These are phyloP conservation scores for Mixornis gularis DNA, from an alignment of 2,113 vertebrate species.

Conservation along the genomic window DNA sequence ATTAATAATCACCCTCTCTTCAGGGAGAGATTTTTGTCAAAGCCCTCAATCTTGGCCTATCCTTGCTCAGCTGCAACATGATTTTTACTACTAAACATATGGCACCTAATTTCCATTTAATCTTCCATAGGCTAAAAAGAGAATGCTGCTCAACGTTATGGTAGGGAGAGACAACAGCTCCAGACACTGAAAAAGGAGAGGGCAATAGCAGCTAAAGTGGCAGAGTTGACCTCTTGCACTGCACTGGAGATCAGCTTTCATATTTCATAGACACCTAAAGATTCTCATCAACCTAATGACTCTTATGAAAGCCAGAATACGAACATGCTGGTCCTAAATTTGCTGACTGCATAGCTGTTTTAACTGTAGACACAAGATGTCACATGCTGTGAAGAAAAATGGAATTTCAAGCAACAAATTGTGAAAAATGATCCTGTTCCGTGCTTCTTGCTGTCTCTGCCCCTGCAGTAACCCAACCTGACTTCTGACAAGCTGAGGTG, in stretches of 20 bases:
- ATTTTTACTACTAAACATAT: neutral
- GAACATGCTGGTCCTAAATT: neutral
- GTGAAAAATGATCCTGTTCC: neutral
- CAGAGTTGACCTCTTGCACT: neutral
- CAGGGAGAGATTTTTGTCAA: neutral
- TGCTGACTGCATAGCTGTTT: neutral
- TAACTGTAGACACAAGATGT: neutral
- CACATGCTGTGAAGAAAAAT: neutral
- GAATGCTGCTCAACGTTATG: neutral
- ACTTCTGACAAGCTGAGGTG: neutral
- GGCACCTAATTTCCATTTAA: neutral
- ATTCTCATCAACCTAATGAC: neutral
- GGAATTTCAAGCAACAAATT: constrained; percentile 8
- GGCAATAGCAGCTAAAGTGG: neutral
- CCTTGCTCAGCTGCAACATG: neutral
- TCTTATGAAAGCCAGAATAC: neutral
- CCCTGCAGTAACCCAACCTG: neutral
- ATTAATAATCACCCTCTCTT: neutral
- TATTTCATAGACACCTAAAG: neutral
- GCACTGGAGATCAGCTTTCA: neutral
- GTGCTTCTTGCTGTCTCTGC: neutral
- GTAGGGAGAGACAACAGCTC: neutral
- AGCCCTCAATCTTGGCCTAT: neutral
- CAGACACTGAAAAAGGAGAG: neutral
- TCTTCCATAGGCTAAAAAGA: neutral